Evolutionary conservation across 1,140 invertebrate species (phyloP).

Genomic region (Heliconius melpomene): DNA sequence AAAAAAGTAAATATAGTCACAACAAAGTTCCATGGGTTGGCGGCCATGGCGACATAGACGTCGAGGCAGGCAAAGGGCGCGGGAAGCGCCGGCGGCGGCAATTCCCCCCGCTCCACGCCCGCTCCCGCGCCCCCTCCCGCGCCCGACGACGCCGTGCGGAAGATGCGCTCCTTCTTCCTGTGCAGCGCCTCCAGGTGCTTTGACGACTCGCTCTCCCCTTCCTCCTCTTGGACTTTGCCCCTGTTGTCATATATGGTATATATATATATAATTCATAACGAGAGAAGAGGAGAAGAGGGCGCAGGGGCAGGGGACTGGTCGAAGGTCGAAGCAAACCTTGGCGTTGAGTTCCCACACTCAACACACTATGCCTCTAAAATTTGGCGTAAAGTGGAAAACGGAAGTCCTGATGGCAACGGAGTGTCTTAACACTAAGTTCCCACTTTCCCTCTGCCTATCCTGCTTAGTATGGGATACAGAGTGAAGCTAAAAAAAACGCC

Average conservation of each 20-base stretch:
- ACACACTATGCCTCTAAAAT: too few species aligned
- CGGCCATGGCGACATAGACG: constrained; percentile 82
- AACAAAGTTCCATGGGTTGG: constrained; percentile 83
- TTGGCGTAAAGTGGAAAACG: too few species aligned
- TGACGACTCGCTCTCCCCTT: constrained; percentile 40
- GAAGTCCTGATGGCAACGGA: too few species aligned
- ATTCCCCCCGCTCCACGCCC: constrained; percentile 25
- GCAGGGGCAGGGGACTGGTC: too few species aligned
- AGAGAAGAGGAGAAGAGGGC: too few species aligned
- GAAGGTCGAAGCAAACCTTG: too few species aligned
- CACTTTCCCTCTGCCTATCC: too few species aligned
- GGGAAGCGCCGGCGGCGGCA: constrained; percentile 64
- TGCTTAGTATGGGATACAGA: too few species aligned
- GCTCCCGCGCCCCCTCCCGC: constrained; percentile 38
- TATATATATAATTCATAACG: too few species aligned
- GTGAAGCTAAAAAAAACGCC: too few species aligned
- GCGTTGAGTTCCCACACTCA: too few species aligned
- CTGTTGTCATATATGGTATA: constrained; percentile 34
- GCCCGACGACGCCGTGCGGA: constrained; percentile 48
- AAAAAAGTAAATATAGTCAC: constrained; percentile 33
- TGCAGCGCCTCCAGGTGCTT: constrained; percentile 63
- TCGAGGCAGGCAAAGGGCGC: constrained; percentile 78
- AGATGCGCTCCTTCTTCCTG: constrained; percentile 73
- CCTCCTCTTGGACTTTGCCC: constrained; percentile 56
- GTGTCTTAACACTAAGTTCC: too few species aligned